Conservation (phyloP, 2,797 vertebrate species). For the Carduelis carduelis region DNA sequence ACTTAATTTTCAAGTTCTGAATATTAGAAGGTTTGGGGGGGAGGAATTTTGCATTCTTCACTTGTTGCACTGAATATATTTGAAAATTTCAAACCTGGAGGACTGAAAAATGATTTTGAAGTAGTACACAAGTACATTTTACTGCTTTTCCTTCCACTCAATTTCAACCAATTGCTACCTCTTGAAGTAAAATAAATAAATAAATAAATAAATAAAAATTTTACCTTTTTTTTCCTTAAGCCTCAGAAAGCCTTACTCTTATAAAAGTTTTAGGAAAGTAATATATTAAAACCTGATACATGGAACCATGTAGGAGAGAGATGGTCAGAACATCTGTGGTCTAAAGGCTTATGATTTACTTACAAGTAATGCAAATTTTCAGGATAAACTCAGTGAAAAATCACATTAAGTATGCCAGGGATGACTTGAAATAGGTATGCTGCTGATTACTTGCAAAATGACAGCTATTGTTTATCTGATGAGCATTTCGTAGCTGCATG, state of each 20-base stretch:
- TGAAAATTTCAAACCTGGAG: neutral
- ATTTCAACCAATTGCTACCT: neutral
- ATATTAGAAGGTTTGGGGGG: rapidly evolving
- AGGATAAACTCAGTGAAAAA: neutral
- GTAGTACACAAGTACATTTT: neutral
- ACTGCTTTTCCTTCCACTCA: neutral
- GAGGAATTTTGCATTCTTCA: neutral
- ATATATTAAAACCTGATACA: neutral
- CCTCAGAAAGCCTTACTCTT: neutral
- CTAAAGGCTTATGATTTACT: neutral
- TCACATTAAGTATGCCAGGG: neutral
- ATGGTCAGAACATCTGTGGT: neutral
- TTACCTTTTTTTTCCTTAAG: neutral
- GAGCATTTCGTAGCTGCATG: neutral
- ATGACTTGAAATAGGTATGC: neutral
- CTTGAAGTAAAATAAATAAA: neutral
- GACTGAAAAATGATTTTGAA: neutral
- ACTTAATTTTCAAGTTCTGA: neutral
- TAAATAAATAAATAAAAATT: neutral
- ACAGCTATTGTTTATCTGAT: neutral
- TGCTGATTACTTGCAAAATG: neutral
- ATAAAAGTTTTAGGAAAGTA: neutral
- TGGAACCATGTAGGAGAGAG: neutral
- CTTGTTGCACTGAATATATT: neutral
- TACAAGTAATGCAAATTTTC: neutral